Conservation (phyloP, 1,140 invertebrate species). For the Trachymyrmex septentrionalis region DNA sequence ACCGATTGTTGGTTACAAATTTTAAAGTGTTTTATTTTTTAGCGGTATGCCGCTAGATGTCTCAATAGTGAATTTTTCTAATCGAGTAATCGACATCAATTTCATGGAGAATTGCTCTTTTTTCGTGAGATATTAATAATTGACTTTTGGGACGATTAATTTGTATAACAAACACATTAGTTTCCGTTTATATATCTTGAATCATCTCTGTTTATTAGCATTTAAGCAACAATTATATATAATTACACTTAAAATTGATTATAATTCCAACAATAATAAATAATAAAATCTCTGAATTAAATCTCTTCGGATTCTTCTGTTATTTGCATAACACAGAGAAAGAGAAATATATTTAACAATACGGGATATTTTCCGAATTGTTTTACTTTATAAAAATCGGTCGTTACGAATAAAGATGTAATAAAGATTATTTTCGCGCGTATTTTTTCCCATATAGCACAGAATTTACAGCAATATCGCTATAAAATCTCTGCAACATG, state of each 20-base stretch:
- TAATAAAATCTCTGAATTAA: conserved; percentile 9
- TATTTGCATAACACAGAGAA: too few species aligned
- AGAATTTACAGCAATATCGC: too few species aligned
- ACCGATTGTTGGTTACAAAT: not conserved
- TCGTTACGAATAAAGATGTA: conserved; percentile 1
- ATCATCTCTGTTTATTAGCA: conserved; percentile 9
- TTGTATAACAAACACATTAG: not conserved
- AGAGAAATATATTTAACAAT: not conserved
- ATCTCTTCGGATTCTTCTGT: conserved; percentile 3
- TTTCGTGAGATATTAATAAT: not conserved
- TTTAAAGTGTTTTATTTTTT: not conserved
- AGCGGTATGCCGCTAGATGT: not conserved
- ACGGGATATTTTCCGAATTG: not conserved
- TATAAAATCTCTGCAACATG: too few species aligned
- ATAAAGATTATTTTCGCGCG: not conserved
- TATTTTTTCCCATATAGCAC: not conserved
- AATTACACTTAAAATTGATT: conserved; percentile 41
- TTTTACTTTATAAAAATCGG: not conserved
- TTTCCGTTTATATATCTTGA: not conserved
- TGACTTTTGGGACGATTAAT: not conserved
- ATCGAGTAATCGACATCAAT: too few species aligned
- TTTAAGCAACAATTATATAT: conserved; percentile 44
- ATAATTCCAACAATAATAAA: conserved; percentile 43
- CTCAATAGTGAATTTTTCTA: not conserved
- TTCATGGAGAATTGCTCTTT: too few species aligned